Evolutionary conservation across 2,888 invertebrate species (phyloP), one percentile per base, ranked within the genome.

Genomic region (Chironomus tentans): DNA sequence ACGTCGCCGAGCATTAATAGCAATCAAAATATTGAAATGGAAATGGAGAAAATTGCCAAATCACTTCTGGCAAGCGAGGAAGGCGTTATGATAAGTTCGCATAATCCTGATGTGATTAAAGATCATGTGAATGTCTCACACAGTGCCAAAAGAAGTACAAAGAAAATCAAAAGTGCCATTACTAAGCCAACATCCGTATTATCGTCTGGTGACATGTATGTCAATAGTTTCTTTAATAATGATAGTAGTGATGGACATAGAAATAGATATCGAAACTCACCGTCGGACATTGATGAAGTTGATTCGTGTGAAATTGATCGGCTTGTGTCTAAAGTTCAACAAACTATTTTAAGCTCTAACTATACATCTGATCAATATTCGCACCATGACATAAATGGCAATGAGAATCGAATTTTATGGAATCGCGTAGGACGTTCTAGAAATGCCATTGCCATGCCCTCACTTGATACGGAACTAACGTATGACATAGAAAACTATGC

Each of bases 41-140:
- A 79, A 78, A 78, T 79, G 78, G 69, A 78, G 28, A 78, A 77
- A 75, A 78, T 78, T 7, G 71, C 78, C 7, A 62, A 72, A 46
- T 78, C 78, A 0, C 70, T 78, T 6, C n/a, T 76, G 2, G 68
- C 76, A 5, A 24, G 15, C 46, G 12, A 28, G 12, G 1, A 68
- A 72, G 24, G 24, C 2, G 6, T 21, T 18, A n/a, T 62, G 62
- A 62, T 72, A 28, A 28, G 21, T 13, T 50, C 24, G 21, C 12
- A 61, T 12, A 72, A 72, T 72, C 72, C 72, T 38, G 72, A 72
- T 38, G 72, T 72, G 21, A 72, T 72, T n/a, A 56, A 38, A 72
- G 72, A 72, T 50, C 50, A 48, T 28, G 62, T 72, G 18, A 61
- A 72, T 38, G 65, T 24, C 4, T 56, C 56, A 18, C 70, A 70